Evolutionary conservation across 2,888 invertebrate genomes (phyloP), one percentile per base, ranked within the genome.

Genomic region (Caenorhabditis sp.): DNA sequence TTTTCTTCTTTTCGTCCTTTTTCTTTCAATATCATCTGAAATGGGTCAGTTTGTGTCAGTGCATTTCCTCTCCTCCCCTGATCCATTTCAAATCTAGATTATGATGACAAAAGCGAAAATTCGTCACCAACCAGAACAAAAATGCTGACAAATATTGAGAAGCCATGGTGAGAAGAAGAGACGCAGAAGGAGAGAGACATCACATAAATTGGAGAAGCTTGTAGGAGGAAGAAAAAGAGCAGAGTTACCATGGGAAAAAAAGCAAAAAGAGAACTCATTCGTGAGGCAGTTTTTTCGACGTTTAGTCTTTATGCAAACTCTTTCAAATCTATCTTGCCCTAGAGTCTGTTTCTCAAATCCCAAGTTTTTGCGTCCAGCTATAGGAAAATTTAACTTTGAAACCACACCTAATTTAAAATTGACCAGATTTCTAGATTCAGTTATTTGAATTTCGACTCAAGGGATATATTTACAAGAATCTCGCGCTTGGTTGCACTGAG

Each of bases 101-200:
- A 76, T 80, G 80, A 80, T 80, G 80, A 80, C 80, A 74, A 80
- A 66, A 47, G 28, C 19, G 44, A 28, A 72, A 49, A 73, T 66
- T 70, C 70, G 77, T 77, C 77, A 77, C 70, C 49, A 28, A 38
- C 49, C 19, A 54, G 47, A 22, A 51, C 38, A 59, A 66, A 73
- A 80, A 80, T 80, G 80, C 66, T 80, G 80, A 80, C 80, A 80
- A 80, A 80, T 74, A 74, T 54, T 68, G 58, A 70, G 51, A 64
- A 56, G 66, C 56, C 59, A 38, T 4, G 19, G 16, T 16, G 58
- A 49, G 49, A 51, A 41, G 8, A 16, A 69, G 70, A 77, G 70
- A 63, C 61, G 56, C 70, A 70, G 70, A 41, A 41, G n/a, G 14
- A n/a, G 16, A 68, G 24, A 68, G 24, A 35, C 76, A 63, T 19